Evolutionary conservation across 1,140 invertebrate species (phyloP).

Genomic region (Colletes latitarsis): DNA sequence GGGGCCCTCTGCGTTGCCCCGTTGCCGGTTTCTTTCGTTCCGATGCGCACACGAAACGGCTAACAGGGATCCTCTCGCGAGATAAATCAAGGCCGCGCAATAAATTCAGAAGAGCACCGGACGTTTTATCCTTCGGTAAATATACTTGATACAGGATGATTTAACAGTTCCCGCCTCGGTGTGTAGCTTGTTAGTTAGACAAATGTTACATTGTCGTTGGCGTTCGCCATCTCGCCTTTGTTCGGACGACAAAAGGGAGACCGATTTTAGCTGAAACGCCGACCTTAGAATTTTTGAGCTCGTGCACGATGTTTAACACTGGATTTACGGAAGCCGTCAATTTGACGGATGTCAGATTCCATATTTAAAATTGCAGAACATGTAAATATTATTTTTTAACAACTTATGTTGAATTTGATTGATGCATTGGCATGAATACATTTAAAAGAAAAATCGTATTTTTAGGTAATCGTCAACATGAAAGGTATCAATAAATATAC

Average conservation of each 20-base stretch:
- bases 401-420: too few species aligned
- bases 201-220: constrained; percentile 41
- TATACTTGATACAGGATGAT: constrained; percentile 55
- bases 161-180: constrained; percentile 47
- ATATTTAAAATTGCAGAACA: too few species aligned
- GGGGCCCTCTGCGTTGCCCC: not conserved
- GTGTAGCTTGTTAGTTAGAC: constrained; percentile 48
- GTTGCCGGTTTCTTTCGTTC: constrained; percentile 14
- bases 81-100: constrained; percentile 59
- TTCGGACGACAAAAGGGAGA: constrained; percentile 23
- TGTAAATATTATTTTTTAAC: too few species aligned
- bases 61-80: constrained; percentile 36
- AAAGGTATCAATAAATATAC: too few species aligned
- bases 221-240: constrained; percentile 14
- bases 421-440: too few species aligned
- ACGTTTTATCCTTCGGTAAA: constrained; percentile 53
- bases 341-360: too few species aligned
- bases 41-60: constrained; percentile 6
- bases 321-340: too few species aligned
- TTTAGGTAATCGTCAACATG: too few species aligned
- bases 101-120: constrained; percentile 50
- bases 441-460: too few species aligned
- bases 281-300: constrained; percentile 15
- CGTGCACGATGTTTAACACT: too few species aligned
- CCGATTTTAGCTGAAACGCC: constrained; percentile 7